Conservation (phyloP, 2,113 vertebrate genomes). For the Nymphicus hollandicus region DNA sequence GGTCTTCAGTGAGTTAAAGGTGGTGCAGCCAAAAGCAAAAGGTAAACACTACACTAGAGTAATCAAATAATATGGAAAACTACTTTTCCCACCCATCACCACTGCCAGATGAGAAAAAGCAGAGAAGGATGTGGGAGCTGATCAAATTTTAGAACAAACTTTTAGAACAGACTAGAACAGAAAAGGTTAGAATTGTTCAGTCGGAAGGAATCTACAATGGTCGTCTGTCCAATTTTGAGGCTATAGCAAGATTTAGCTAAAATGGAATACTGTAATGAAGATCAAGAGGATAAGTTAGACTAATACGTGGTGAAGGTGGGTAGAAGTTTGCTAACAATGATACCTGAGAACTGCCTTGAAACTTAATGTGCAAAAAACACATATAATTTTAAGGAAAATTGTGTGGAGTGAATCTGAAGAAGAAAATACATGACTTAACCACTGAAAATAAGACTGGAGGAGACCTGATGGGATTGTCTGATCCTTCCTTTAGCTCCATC, state of each 20-base stretch:
- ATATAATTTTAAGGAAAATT: neutral
- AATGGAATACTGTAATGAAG: neutral
- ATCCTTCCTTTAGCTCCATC: neutral
- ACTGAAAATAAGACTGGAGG: neutral
- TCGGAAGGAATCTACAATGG: neutral
- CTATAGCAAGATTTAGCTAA: neutral
- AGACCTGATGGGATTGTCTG: neutral
- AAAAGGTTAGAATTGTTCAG: neutral
- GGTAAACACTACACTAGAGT: neutral
- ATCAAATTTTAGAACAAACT: neutral
- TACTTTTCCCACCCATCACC: neutral
- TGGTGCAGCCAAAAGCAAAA: neutral
- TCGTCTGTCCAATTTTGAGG: neutral
- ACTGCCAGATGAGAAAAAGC: neutral
- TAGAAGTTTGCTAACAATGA: neutral
- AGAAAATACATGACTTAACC: neutral
- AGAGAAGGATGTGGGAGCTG: neutral
- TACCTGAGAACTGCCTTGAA: neutral
- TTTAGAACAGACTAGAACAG: neutral
- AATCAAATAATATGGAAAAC: neutral
- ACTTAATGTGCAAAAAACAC: neutral
- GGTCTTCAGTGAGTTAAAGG: neutral
- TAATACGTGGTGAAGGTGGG: neutral
- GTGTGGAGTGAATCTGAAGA: neutral
- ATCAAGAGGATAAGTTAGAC: neutral